Evolutionary conservation across 2,888 invertebrate genomes (phyloP), one percentile per base, ranked within the genome.

Genomic region (Escarpia spicata): DNA sequence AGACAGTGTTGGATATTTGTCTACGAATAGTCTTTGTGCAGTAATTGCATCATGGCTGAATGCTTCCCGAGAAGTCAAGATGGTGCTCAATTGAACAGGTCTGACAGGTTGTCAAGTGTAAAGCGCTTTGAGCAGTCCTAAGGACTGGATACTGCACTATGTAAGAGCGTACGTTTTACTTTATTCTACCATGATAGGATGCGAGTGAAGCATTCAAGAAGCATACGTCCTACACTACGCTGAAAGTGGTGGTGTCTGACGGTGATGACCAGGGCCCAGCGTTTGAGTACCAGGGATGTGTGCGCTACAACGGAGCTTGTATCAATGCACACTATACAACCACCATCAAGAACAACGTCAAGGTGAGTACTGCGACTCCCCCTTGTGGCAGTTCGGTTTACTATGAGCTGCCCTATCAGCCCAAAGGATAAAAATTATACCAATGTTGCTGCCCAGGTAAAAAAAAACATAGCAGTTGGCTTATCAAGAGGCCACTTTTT

Each of bases 191-290:
- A 43, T 58, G 91, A 37, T 52, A 93, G 93, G 93, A 93, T 92
- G 93, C 92, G 92, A 93, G 93, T 60, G n/a, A 19, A 75, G 75
- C 92, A 9, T 43, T 92, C 8, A 37, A 43, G 45, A 60, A 91
- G 91, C 60, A 90, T n/a, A 93, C 93, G 0, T 92, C 95, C 0
- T 95, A 93, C 43, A 98, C 98, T 0, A 98, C 98, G 0, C 96
- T 99, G 93, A 98, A 98, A 0, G 98, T 99, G 3, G 98, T 98
- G 95, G 97, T 99, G 19, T 97, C 98, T 95, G 99, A 99, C 95
- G 98, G 98, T 91, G 98, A 99, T 95, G 99, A 99, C 95, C 98
- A 98, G 95, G 98, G 98, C 96, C 98, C 98, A 0, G 98, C 98
- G 0, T 99, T 98, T 96, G 98, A 98, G 93, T 98, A 98, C 97